A percentile compares a stretch with the other conserved stretches of the same genome.
Conservation (phyloP, 2,113 vertebrate species). For the Thermophis baileyi region DNA sequence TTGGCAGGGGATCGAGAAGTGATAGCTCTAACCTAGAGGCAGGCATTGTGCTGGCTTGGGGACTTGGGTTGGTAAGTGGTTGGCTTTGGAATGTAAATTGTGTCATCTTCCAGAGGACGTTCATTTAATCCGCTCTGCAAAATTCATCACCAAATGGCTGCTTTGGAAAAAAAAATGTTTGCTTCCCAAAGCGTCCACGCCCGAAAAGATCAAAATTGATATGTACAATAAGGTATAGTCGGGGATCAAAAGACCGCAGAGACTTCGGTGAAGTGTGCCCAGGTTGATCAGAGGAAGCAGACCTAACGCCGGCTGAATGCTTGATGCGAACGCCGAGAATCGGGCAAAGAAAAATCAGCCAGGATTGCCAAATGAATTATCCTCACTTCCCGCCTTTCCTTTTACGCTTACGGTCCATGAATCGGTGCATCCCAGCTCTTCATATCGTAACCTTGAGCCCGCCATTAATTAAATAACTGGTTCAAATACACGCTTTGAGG, state of each 20-base stretch:
- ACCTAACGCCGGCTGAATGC: background rate
- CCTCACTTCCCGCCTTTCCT: background rate
- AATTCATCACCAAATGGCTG: background rate
- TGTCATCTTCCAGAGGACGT: background rate
- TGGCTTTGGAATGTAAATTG: background rate
- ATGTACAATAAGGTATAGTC: background rate
- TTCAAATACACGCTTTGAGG: background rate
- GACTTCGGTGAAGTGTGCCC: background rate
- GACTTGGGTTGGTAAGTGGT: too few species aligned
- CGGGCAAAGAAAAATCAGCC: background rate
- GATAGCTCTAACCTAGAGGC: too few species aligned
- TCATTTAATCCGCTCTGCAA: background rate
- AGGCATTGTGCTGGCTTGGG: too few species aligned
- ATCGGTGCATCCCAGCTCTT: background rate
- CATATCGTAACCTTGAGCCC: background rate
- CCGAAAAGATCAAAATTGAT: background rate
- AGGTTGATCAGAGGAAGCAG: background rate
- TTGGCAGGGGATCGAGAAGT: too few species aligned
- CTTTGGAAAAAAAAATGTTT: background rate
- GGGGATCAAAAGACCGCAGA: background rate
- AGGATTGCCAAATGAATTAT: too few species aligned
- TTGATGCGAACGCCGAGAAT: background rate
- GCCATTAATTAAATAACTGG: background rate
- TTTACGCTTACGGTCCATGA: background rate
- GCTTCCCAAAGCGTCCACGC: background rate